These are phyloP conservation scores for Malacoctenus gilli DNA, from an alignment of 2,797 vertebrate species.

Conservation along the genomic window DNA sequence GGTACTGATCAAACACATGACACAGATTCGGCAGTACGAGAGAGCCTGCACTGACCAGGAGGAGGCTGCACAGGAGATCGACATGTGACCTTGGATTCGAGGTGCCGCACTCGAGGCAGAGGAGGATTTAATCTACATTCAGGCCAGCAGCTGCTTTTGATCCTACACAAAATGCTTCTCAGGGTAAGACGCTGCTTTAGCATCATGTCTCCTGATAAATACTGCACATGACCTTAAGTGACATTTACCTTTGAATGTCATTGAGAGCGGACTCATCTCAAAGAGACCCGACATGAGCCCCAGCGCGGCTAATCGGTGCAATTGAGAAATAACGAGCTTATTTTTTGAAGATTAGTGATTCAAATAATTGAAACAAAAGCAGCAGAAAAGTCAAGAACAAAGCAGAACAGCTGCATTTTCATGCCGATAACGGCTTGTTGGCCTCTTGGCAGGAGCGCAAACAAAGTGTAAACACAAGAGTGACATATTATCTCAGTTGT, in stretches of 20 bases:
- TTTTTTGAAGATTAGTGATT: background rate
- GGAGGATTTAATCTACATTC: no score
- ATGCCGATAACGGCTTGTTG: background rate
- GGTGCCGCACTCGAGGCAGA: no score
- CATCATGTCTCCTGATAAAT: background rate
- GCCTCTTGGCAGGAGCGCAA: no score
- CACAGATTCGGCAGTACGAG: no score
- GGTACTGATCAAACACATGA: no score
- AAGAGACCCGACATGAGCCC: background rate
- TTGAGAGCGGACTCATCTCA: background rate
- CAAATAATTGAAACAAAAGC: no score
- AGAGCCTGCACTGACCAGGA: no score
- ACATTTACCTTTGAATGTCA: constrained; percentile 18
- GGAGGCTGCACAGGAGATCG: no score
- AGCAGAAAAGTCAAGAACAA: no score
- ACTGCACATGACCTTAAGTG: constrained; percentile 24
- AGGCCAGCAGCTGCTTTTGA: background rate
- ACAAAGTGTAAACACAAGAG: no score
- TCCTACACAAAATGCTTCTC: background rate
- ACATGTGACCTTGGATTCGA: no score
- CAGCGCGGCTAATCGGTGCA: background rate
- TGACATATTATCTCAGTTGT: background rate
- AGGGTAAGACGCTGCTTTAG: background rate
- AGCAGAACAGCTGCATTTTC: background rate
- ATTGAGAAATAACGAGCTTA: background rate